Base-by-base conservation (phyloP, 2,797 vertebrate genomes). In the Chaetophractus vellerosus region DNA sequence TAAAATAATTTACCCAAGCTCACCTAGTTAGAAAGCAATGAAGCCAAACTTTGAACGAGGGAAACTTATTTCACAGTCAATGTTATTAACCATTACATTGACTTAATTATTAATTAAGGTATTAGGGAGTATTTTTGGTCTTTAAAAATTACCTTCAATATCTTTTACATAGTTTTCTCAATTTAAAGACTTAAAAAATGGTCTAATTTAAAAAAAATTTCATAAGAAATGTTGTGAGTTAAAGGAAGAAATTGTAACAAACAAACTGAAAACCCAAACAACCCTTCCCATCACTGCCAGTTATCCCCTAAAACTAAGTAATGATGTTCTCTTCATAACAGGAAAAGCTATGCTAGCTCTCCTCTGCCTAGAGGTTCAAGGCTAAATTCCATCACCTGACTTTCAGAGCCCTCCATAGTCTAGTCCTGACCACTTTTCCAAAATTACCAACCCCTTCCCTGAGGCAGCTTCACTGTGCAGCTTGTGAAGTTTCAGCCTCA, bases 161-260 rank as follows among this genome's bases (percentile, higher is more conserved):
- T 63, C 38, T 85, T 80, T 80, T 41, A 26, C 33, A 2, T 61
- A 36, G 7, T 45, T 89, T 80, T 90, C 41, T 80, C 28, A 68
- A 45, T 23, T n/a, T 64, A 75, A 91, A 50, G 45, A 19, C 61
- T 28, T 41, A 36, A 91, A 83, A 55, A 74, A 76, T 68, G 0
- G 64, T 57, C 52, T 55, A 55, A 18, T 79, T 36, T 38, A 14
- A 1, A 5, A 18, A 64, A 11, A 8, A 24, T n/a, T 59, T 15
- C 19, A 1, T 55, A n/a, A 78, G 50, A 93, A 87, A 78, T n/a
- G 6, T 41, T 71, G 18, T 26, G 71, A 57, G 5, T 91, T 83
- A 84, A 91, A 85, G 28, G 52, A 52, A 88, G 33, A 90, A 86
- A 66, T 3, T n/a, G 26, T 86, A 83, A 91, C 0, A 61, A 90